Evolutionary conservation across 2,888 invertebrate species (phyloP).

Genomic region (Amiota communis): DNA sequence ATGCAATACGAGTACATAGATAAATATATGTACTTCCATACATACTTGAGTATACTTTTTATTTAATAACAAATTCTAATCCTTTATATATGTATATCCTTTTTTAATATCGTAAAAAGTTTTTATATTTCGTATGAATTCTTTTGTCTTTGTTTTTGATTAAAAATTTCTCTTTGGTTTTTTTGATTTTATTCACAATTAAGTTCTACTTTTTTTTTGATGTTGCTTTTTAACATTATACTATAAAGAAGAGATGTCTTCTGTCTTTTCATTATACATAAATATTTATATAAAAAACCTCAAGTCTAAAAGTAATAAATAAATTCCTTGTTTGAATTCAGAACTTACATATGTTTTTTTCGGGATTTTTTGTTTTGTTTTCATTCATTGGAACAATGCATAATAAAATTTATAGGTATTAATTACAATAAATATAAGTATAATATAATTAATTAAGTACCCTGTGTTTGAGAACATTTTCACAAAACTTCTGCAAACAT

Average conservation of each 20-base stretch:
- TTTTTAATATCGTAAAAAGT: neutral
- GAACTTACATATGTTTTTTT: slow-evolving; percentile 22
- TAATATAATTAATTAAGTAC: slow-evolving; percentile 45
- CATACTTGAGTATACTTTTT: neutral
- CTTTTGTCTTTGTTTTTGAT: slow-evolving; percentile 58
- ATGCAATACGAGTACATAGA: neutral
- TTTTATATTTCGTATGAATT: neutral
- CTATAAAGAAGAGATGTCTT: slow-evolving; percentile 53
- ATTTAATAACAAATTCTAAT: slow-evolving; percentile 19
- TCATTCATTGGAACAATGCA: too few species aligned
- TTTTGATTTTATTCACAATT: slow-evolving; percentile 36
- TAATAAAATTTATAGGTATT: too few species aligned
- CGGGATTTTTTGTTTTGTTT: neutral
- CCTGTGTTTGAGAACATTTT: slow-evolving; percentile 45
- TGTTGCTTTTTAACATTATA: slow-evolving; percentile 32
- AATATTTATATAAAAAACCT: slow-evolving; percentile 54
- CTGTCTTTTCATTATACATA: slow-evolving; percentile 30
- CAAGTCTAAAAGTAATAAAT: slow-evolving; percentile 65
- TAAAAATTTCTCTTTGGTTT: slow-evolving; percentile 58
- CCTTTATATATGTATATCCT: neutral
- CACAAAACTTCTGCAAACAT: slow-evolving; percentile 29
- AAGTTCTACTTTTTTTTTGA: slow-evolving; percentile 18
- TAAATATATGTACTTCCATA: too few species aligned
- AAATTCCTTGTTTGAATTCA: slow-evolving; percentile 61
- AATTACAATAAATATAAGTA: slow-evolving; percentile 20